Base-by-base conservation (phyloP, 2,888 invertebrate genomes). In the Cheilosia pagana region DNA sequence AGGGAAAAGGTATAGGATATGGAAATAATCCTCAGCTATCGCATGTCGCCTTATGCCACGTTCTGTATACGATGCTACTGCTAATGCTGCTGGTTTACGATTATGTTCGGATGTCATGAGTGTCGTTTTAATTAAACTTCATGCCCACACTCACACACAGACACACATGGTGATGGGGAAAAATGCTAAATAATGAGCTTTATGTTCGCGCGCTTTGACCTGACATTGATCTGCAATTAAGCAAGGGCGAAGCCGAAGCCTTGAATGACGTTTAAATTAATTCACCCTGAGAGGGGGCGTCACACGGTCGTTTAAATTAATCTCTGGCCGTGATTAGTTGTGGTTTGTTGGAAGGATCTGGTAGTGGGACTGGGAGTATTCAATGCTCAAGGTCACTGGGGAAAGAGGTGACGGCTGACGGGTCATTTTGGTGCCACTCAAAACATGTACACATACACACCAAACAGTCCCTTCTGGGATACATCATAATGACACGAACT, bases 101-200 rank as follows among this genome's bases (percentile, higher is more conserved):
- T 55, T 65, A 74, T 74, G 55, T 55, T 68, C 21, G 63, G 72
- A 78, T 83, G 79, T 75, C 79, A 67, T 65, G 79, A 83, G 74
- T 78, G 74, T 48, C 52, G 65, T 65, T 83, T 78, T 78, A 78
- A 83, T 83, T 83, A 79, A 79, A 68, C 74, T 75, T 75, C 57
- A 48, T 21, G 63, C 70, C 43, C 35, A 60, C 2, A 12, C 35
- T 12, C 35, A 35, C 10, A 14, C 23, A 50, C 63, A 43, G 8
- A 55, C 10, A 68, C 16, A 8, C 8, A 23, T 28, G 48, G 39
- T 8, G 45, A 10, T 31, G 43, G 52, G 43, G 45, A 43, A 45
- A 65, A 62, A 48, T 31, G n/a, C 43, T 72, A 67, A 77, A 67
- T 68, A 72, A 72, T 62, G 71, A 52, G 41, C 35, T 60, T 60